Percentiles rank a stretch among this genome's conserved stretches.
Evolutionary conservation across 1,140 invertebrate species (phyloP).

Genomic region (Drosophila tropicalis): DNA sequence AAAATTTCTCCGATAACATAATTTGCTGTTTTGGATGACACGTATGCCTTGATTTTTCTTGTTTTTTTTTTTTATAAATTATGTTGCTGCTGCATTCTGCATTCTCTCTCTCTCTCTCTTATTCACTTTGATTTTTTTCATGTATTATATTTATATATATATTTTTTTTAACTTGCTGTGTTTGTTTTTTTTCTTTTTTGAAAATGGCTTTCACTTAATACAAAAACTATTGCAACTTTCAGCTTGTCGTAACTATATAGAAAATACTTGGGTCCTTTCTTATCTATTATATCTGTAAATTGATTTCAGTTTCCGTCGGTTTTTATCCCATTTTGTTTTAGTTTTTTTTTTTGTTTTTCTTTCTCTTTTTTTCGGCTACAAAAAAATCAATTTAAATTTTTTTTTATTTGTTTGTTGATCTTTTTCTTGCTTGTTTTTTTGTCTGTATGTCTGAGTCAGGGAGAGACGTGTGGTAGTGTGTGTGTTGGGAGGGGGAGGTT

Average conservation of each 20-base stretch:
- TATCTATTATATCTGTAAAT: constrained; percentile 16
- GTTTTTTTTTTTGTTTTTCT: not conserved
- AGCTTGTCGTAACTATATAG: constrained; percentile 45
- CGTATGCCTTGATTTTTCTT: not conserved
- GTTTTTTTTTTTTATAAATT: constrained; percentile 7
- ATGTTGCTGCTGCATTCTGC: constrained; percentile 35
- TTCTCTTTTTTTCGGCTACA: constrained; percentile 9
- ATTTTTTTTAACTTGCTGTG: constrained; percentile 26
- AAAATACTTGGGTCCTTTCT: constrained; percentile 53
- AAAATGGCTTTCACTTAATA: constrained; percentile 55
- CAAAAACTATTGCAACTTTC: constrained; percentile 67
- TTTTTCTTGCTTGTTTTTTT: constrained; percentile 30
- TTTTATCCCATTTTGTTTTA: not conserved
- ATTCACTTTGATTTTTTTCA: constrained; percentile 37
- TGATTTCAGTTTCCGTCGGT: constrained; percentile 4
- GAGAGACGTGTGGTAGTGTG: constrained; percentile 22
- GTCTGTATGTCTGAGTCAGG: constrained; percentile 20
- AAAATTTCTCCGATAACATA: constrained; percentile 12
- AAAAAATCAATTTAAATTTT: constrained; percentile 34
- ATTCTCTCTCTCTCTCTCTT: constrained; percentile 13
- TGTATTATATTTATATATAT: constrained; percentile 52
- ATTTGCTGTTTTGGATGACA: constrained; percentile 1
- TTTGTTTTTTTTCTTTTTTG: constrained; percentile 10
- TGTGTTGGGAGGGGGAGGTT: not conserved
- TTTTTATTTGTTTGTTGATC: constrained; percentile 32